phyloP scores from a whole-genome alignment of 2,888 invertebrate species.

The Acronicta psi region DNA sequence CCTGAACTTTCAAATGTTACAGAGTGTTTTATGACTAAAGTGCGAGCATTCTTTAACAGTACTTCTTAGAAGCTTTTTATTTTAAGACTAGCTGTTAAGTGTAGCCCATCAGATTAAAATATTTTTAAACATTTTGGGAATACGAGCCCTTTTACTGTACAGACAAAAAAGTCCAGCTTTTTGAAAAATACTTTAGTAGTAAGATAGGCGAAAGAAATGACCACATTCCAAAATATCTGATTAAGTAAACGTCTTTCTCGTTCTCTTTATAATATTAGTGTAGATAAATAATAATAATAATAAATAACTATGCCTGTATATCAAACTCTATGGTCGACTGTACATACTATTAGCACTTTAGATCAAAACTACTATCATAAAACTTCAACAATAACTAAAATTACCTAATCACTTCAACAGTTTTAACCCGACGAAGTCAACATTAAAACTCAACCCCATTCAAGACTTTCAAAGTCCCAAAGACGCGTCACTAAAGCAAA shows the following conservation, averaged over 20 bases:
- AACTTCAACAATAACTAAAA: conserved; percentile 19
- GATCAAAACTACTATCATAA: neutral
- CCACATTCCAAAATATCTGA: no score
- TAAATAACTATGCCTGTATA: no score
- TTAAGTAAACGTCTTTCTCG: no score
- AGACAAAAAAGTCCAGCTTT: no score
- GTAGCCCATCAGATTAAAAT: conserved; percentile 4
- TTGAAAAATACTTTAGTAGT: no score
- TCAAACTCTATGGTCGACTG: no score
- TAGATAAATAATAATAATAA: no score
- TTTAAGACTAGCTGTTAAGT: conserved; percentile 16
- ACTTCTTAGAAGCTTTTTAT: conserved; percentile 30
- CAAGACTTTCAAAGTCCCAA: conserved; percentile 34
- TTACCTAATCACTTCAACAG: conserved; percentile 21
- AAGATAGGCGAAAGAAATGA: no score
- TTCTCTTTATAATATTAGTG: no score
- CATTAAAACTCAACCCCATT: conserved; percentile 36
- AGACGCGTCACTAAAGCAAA: conserved; percentile 46
- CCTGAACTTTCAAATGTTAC: conserved; percentile 39
- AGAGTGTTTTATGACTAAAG: conserved; percentile 42
- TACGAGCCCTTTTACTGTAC: no score
- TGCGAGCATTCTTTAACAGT: conserved; percentile 33
- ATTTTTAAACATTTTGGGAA: neutral
- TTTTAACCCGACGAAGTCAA: conserved; percentile 13
- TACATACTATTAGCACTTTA: neutral